Evolutionary conservation across 2,888 invertebrate species (phyloP).

Genomic region (Drosophila macrospina): DNA sequence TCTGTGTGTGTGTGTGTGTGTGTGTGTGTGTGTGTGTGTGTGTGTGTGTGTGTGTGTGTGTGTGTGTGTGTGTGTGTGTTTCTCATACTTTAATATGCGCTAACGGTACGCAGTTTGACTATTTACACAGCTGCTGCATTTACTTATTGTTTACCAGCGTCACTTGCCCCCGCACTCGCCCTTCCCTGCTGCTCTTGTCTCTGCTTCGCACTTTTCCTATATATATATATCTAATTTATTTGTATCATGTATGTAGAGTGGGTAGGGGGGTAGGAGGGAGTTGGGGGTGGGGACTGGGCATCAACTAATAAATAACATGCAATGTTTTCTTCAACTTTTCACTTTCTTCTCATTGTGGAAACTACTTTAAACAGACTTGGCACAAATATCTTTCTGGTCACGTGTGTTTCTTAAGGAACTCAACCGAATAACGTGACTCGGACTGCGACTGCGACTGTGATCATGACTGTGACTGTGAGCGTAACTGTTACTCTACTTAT

Average conservation of each 20-base stretch:
- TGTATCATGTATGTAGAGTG: constrained; percentile 21
- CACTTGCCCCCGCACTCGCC: constrained; percentile 30
- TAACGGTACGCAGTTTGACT: constrained; percentile 63
- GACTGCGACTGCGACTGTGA: not conserved
- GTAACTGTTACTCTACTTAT: constrained; percentile 40
- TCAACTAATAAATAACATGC: constrained; percentile 61
- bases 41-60: no score
- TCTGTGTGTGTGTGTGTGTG: no score
- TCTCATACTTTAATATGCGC: constrained; percentile 46
- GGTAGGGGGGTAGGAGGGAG: no score
- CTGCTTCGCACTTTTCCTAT: constrained; percentile 24
- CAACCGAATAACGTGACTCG: constrained; percentile 51
- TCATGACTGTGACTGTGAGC: not conserved
- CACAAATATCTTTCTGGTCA: constrained; percentile 60
- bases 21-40: no score
- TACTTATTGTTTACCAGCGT: constrained; percentile 56
- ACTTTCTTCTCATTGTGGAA: constrained; percentile 46
- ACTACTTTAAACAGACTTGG: constrained; percentile 77
- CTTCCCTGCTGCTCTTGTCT: no score
- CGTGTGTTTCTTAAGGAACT: constrained; percentile 62
- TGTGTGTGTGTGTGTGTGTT: no score
- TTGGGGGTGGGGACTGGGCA: no score
- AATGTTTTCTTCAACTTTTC: constrained; percentile 62
- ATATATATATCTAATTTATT: constrained; percentile 25
- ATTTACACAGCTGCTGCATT: constrained; percentile 76